These are phyloP conservation scores for Sussaba pulchella DNA, from an alignment of 2,888 invertebrate genomes.

Conservation along the genomic window DNA sequence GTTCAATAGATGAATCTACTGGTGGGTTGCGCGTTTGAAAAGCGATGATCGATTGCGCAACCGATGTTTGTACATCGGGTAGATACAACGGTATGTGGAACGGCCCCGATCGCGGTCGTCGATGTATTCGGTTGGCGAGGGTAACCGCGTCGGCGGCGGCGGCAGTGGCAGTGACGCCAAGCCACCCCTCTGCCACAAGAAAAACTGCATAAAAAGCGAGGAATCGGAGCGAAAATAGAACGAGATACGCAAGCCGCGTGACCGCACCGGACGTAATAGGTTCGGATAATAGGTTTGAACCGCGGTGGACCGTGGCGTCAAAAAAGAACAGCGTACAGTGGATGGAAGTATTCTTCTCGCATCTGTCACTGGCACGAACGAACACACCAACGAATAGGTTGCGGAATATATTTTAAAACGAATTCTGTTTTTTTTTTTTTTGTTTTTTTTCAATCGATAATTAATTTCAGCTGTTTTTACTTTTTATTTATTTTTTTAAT, in stretches of 20 bases:
- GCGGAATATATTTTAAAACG: neutral
- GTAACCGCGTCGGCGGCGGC: conserved; percentile 3
- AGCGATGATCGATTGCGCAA: conserved; percentile 13
- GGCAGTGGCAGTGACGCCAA: conserved; percentile 38
- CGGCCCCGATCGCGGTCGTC: conserved; percentile 32
- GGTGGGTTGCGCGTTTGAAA: conserved; percentile 41
- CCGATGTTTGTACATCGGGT: conserved; percentile 51
- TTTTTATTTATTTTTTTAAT: too few relatives aligned
- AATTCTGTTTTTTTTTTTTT: neutral
- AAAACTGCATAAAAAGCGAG: conserved; percentile 51
- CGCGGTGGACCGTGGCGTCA: conserved; percentile 39
- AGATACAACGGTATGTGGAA: conserved; percentile 13
- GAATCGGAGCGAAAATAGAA: conserved; percentile 54
- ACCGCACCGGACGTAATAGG: conserved; percentile 59
- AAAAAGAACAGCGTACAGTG: conserved; percentile 10
- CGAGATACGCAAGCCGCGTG: conserved; percentile 53
- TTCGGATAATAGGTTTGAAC: conserved; percentile 62
- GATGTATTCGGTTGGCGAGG: conserved; percentile 36
- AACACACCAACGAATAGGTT: neutral
- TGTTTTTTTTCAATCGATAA: neutral
- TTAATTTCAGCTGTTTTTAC: too few relatives aligned
- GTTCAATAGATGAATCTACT: conserved; percentile 43
- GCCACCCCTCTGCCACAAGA: conserved; percentile 40
- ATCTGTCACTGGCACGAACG: neutral
- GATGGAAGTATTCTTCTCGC: neutral